phyloP scores from a whole-genome alignment of 2,797 vertebrate species.

The Chaunax sp. region DNA sequence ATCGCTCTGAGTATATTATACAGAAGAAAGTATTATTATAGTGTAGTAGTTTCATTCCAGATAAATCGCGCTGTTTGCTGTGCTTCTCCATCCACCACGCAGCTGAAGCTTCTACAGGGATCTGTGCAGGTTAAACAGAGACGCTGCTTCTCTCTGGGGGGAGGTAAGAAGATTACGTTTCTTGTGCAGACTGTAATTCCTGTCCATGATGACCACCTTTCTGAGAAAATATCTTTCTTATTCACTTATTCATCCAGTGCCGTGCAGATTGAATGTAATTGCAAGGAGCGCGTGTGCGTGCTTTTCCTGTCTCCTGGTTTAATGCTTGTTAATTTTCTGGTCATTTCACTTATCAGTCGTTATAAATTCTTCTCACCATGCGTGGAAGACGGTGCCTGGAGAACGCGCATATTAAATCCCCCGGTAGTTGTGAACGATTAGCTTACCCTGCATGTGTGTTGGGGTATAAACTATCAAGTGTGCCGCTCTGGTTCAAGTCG shows the following conservation, averaged over 20 bases:
- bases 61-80: background rate
- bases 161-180: conserved; percentile 81
- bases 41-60: conserved; percentile 4
- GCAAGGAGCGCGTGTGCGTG: background rate
- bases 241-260: background rate
- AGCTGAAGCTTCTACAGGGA: background rate
- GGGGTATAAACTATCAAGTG: too few species aligned
- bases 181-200: conserved; percentile 63
- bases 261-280: background rate
- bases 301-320: background rate
- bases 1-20: conserved; percentile 28
- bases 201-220: conserved; percentile 17
- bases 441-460: background rate
- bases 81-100: background rate
- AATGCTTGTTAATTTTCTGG: background rate
- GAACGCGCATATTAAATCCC: conserved; percentile 51
- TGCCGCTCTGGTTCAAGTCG: too few species aligned
- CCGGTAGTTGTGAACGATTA: background rate
- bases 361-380: conserved; percentile 23
- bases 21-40: conserved; percentile 25
- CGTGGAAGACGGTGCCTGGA: conserved; percentile 13
- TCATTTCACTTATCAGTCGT: background rate
- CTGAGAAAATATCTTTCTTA: conserved; percentile 4
- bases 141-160: conserved; percentile 40
- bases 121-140: background rate